Evolutionary conservation across 1,140 invertebrate genomes (phyloP).

Genomic region (Hyles vespertilio): DNA sequence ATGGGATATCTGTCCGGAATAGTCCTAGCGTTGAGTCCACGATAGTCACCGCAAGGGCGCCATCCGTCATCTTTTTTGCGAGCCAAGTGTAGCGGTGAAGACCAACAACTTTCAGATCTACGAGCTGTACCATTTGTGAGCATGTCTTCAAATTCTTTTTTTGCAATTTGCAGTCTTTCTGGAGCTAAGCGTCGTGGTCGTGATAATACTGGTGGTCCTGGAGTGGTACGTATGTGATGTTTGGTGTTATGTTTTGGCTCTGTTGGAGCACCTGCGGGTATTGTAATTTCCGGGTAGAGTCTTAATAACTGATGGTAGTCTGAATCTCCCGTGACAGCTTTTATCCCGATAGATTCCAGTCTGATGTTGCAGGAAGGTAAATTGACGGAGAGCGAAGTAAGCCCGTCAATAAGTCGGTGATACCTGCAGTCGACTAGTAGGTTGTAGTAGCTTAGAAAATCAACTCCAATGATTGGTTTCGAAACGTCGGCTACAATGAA

Average conservation of each 20-base stretch:
- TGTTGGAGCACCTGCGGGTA: not conserved
- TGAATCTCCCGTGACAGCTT: not conserved
- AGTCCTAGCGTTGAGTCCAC: not conserved
- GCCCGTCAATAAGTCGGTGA: not conserved
- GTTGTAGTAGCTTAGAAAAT: too few species aligned
- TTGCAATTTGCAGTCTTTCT: not conserved
- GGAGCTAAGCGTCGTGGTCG: not conserved
- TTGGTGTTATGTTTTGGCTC: not conserved
- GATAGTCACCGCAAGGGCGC: not conserved
- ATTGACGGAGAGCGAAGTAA: not conserved
- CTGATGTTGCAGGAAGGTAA: not conserved
- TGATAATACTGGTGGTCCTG: conserved; percentile 1
- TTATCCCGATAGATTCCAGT: not conserved
- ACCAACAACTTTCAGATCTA: too few species aligned
- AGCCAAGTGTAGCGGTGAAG: too few species aligned
- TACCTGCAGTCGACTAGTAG: conserved; percentile 2
- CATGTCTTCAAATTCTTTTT: not conserved
- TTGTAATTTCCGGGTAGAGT: not conserved
- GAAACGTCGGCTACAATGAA: not conserved
- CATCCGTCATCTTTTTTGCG: too few species aligned
- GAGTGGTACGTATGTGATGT: conserved; percentile 1
- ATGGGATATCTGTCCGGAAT: conserved; percentile 6
- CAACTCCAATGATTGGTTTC: not conserved
- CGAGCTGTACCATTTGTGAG: not conserved
- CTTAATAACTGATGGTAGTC: not conserved